Percentiles rank a stretch among this genome's conserved stretches.
phyloP scores from a whole-genome alignment of 2,888 invertebrate species.

The Crocallis elinguaria region DNA sequence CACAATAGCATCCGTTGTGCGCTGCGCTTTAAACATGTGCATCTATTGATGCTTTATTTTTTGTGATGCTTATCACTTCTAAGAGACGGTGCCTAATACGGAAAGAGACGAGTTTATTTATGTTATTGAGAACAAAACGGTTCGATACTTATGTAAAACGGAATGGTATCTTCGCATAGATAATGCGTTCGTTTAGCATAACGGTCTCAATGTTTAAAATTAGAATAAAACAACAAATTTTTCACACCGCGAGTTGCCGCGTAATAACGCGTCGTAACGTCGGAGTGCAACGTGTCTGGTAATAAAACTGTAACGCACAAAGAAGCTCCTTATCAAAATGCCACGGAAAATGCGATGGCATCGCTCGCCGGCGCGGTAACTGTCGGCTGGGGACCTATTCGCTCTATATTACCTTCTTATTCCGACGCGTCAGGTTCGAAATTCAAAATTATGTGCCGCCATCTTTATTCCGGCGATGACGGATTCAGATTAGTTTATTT shows the following conservation, averaged over 20 bases:
- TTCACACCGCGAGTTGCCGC: constrained; percentile 38
- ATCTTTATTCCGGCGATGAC: constrained; percentile 68
- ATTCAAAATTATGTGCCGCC: constrained; percentile 64
- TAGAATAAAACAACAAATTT: constrained; percentile 37
- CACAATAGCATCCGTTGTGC: constrained; percentile 45
- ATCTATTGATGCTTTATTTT: constrained; percentile 37
- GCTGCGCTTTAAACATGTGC: constrained; percentile 39
- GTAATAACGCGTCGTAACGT: constrained; percentile 43
- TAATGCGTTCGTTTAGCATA: constrained; percentile 26
- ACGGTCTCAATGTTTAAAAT: constrained; percentile 40
- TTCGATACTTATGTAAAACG: constrained; percentile 20
- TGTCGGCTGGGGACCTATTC: constrained; percentile 68
- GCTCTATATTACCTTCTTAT: constrained; percentile 60
- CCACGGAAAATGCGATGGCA: constrained; percentile 57
- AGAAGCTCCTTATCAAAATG: constrained; percentile 62
- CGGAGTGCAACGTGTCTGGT: constrained; percentile 42
- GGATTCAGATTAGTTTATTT: constrained; percentile 62
- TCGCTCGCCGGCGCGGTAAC: constrained; percentile 55
- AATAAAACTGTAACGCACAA: constrained; percentile 55
- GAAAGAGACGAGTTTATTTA: constrained; percentile 2
- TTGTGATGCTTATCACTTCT: constrained; percentile 27
- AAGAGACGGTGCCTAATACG: constrained; percentile 2
- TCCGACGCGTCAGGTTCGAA: constrained; percentile 55
- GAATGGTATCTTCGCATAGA: constrained; percentile 19
- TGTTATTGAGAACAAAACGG: constrained; percentile 13